Base-by-base conservation (phyloP, 2,888 invertebrate genomes). In the Apodemia zela region DNA sequence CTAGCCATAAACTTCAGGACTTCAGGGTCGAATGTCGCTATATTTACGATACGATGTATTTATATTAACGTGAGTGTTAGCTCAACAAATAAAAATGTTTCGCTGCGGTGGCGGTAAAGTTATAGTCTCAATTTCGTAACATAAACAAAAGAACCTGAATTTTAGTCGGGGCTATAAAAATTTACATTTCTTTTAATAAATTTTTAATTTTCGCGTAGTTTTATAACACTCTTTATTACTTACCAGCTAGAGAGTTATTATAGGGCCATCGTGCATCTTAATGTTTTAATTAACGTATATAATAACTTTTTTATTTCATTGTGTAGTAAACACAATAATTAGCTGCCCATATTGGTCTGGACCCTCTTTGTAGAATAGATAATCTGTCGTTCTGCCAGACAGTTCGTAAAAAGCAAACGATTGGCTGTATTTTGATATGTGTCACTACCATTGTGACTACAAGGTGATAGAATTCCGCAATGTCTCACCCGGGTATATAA, bases 131-230 rank as follows among this genome's bases (percentile, higher is more conserved):
- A 54, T 54, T 29, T 54, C 54, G 29, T 54, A 54, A 29, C 54
- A 25, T 54, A 54, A 54, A 54, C 54, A 54, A 54, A 45, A 54
- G 54, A 25, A 8, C 51, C 13, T 54, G 51, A 54, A 54, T 54
- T 54, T 54, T 54, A 11, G 25, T 54, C 10, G 10, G 10, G 13
- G 13, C 8, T 21, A 51, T 21, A 8, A 51, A 18, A 51, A 51
- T 6, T 51, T 13, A 51, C 21, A 51, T 25, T 21, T 25, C 13
- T 18, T 18, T 21, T 21, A 21, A 51, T 25, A 21, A 51, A 51
- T 21, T 11, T 18, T 11, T 25, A 21, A 21, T 21, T 51, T 51
- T 51, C 13, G 25, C 21, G 18, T 42, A 42, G 42, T 15, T 42
- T 42, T 15, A 42, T 15, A 15, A 42, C 42, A 42, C 15, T 42